A percentile compares a stretch with the other conserved stretches of the same genome.
Conservation (phyloP, 2,113 vertebrate species). For the Lophius piscatorius region DNA sequence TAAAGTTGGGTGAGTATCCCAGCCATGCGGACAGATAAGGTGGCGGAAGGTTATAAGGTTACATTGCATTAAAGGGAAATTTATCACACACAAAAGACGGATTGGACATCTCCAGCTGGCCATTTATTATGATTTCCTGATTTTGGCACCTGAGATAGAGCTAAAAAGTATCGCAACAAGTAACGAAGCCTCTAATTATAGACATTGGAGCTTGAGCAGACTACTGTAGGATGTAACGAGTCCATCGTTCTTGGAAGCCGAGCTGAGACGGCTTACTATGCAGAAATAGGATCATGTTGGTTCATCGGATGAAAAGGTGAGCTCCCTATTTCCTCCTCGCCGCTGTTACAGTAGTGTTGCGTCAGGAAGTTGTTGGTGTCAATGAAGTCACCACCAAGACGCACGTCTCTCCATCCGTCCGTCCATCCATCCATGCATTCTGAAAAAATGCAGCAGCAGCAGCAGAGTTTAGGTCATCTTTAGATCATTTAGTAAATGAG, state of each 20-base stretch:
- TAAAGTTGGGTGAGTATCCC: background rate
- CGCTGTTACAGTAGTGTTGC: conserved; percentile 79
- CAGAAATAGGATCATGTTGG: conserved; percentile 73
- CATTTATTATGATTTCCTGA: conserved; percentile 19
- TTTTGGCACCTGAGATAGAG: conserved; percentile 1
- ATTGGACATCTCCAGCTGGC: background rate
- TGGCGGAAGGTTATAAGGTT: background rate
- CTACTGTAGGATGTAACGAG: conserved; percentile 22
- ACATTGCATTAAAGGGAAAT: no score
- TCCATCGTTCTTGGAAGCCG: conserved; percentile 32
- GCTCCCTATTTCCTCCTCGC: conserved; percentile 53
- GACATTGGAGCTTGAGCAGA: conserved; percentile 3
- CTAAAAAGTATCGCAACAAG: conserved; percentile 53
- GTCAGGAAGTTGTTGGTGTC: conserved; percentile 76
- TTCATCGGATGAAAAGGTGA: conserved; percentile 75
- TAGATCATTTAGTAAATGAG: conserved; percentile 7
- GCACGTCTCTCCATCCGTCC: conserved; percentile 36
- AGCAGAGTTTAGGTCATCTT: background rate
- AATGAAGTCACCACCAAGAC: conserved; percentile 66
- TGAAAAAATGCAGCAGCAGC: no score
- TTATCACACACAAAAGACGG: background rate
- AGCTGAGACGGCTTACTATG: conserved; percentile 66
- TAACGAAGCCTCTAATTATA: conserved; percentile 12
- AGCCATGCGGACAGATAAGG: background rate
- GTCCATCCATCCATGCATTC: background rate